These are phyloP conservation scores for Tipula vernalis DNA, from an alignment of 2,888 invertebrate genomes.

Conservation along the genomic window DNA sequence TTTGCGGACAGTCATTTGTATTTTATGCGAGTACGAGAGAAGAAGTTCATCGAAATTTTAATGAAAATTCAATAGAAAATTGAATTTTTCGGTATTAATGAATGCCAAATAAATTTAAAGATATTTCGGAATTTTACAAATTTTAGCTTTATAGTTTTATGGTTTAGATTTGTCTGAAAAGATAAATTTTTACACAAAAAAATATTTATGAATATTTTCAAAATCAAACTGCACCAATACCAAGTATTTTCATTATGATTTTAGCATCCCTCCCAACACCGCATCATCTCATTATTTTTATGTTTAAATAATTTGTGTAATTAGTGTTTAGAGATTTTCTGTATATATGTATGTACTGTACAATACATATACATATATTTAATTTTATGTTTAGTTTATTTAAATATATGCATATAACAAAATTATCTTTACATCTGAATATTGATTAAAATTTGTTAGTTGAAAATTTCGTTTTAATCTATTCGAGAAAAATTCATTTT, in stretches of 20 bases:
- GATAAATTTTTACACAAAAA: not conserved
- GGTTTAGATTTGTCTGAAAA: not conserved
- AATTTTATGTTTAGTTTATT: not conserved
- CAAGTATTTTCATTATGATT: not conserved
- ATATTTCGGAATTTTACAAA: not conserved
- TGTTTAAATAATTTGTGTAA: not conserved
- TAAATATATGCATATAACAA: not conserved
- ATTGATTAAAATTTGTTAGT: not conserved
- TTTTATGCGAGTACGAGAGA: too few species aligned
- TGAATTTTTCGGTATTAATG: not conserved
- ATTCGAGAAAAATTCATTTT: not conserved
- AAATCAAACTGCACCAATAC: not conserved
- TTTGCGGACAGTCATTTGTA: not conserved
- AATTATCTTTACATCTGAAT: not conserved
- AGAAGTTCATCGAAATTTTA: not conserved
- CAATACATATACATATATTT: not conserved
- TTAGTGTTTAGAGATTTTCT: not conserved
- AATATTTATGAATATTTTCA: too few species aligned
- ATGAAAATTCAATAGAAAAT: not conserved
- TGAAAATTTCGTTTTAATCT: not conserved
- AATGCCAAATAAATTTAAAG: not conserved
- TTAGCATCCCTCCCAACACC: not conserved
- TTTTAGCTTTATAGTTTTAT: not conserved
- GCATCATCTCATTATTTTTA: not conserved
- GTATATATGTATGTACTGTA: not conserved